phyloP scores from a whole-genome alignment of 30 jellyfish, hydroid and myxozoan genomes.

The Aurelia aurita region DNA sequence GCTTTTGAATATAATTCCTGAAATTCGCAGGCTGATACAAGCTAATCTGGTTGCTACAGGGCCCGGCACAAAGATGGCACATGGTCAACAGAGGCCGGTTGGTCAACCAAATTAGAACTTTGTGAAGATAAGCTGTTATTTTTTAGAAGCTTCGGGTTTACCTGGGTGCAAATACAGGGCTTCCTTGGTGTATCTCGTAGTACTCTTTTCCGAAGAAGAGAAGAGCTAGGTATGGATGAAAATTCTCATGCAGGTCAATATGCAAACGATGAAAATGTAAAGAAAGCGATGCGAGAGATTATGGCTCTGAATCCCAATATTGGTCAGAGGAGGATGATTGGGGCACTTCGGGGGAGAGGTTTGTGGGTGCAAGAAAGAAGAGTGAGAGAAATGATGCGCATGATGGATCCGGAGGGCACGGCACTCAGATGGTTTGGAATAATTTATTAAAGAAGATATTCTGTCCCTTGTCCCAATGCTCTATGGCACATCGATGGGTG shows the following conservation, averaged over 20 bases:
- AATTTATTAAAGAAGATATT: background rate
- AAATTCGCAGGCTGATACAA: background rate
- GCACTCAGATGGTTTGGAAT: conserved; percentile 6
- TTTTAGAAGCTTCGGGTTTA: background rate
- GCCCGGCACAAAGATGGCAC: background rate
- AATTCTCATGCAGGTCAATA: too few species aligned
- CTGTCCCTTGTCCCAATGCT: conserved; percentile 11
- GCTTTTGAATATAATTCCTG: background rate
- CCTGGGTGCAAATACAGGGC: conserved; percentile 1
- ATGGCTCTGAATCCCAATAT: conserved; percentile 14
- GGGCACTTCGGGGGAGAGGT: conserved; percentile 41
- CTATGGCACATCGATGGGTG: conserved; percentile 25
- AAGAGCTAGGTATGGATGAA: too few species aligned
- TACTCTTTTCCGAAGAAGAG: conserved; percentile 3
- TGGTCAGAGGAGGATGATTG: conserved; percentile 24
- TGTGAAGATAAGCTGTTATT: background rate
- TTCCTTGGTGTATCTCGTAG: conserved; percentile 13
- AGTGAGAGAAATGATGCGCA: conserved; percentile 3
- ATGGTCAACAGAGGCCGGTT: conserved; percentile 5
- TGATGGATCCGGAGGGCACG: conserved; percentile 27
- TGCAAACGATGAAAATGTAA: background rate
- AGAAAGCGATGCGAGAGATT: background rate
- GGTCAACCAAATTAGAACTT: conserved; percentile 21
- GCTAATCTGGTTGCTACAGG: background rate
- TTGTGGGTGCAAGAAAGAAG: conserved; percentile 3